phyloP scores from a whole-genome alignment of 2,797 vertebrate species.

The Phaenicophaeus curvirostris region DNA sequence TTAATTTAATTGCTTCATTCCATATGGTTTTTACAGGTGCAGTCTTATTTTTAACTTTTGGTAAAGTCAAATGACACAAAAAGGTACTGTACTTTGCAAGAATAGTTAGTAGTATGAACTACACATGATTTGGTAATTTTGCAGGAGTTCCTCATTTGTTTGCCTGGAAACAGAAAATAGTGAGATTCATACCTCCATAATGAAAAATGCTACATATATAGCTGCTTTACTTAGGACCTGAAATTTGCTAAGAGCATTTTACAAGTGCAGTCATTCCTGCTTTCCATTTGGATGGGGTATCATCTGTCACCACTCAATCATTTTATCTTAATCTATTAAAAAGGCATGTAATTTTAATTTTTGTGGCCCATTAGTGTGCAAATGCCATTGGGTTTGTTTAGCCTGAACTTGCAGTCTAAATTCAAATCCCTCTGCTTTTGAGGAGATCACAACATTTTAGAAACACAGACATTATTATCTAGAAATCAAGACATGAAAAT shows the following conservation, averaged over 20 bases:
- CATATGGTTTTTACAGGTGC: not conserved
- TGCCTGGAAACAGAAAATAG: not conserved
- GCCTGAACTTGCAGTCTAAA: not conserved
- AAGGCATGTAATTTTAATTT: constrained; percentile 62
- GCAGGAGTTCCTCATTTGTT: not conserved
- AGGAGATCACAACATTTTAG: not conserved
- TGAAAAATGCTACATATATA: not conserved
- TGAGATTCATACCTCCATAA: not conserved
- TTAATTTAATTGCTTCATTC: not conserved
- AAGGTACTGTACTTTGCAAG: not conserved
- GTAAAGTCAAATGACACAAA: not conserved
- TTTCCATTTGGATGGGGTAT: constrained; percentile 17
- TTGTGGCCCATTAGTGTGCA: constrained; percentile 32
- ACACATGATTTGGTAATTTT: not conserved
- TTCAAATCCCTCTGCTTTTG: constrained; percentile 20
- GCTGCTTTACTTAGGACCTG: not conserved
- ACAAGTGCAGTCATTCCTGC: not conserved
- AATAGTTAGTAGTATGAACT: not conserved
- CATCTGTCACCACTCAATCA: constrained; percentile 22
- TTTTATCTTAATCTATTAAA: constrained; percentile 22
- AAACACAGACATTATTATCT: not conserved
- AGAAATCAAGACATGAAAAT: not conserved
- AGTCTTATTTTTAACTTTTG: not conserved
- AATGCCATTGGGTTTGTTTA: not conserved
- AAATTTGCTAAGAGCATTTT: not conserved